A percentile compares a stretch with the other conserved stretches of the same genome.
Conservation (phyloP, 2,888 invertebrate genomes). For the Eutolmus rufibarbis region DNA sequence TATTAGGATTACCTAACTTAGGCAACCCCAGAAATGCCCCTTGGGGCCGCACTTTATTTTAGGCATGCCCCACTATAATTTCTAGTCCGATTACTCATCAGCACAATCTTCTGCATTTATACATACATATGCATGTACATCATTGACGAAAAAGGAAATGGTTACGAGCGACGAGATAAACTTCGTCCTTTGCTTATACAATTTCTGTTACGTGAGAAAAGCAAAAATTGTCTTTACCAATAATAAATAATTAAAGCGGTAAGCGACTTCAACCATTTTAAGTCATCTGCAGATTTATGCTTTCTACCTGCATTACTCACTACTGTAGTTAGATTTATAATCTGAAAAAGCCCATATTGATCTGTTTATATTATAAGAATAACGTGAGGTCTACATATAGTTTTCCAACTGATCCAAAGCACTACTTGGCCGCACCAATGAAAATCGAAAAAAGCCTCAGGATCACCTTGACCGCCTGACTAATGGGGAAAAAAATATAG, state of each 20-base stretch:
- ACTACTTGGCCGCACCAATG: neutral
- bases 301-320: neutral
- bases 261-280: neutral
- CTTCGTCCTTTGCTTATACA: neutral
- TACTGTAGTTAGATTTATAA: neutral
- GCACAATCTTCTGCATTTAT: no score
- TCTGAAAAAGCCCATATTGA: neutral
- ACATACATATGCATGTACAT: no score
- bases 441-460: neutral
- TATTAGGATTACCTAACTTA: no score
- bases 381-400: neutral
- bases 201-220: neutral
- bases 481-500: neutral
- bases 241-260: neutral
- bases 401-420: neutral
- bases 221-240: neutral
- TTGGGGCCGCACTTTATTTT: no score
- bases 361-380: neutral
- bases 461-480: conserved; percentile 22
- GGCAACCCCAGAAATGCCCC: no score
- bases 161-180: neutral
- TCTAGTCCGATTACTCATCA: no score
- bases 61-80: no score
- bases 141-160: neutral
- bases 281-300: neutral